These are phyloP conservation scores for Poecile montanus DNA, from an alignment of 2,797 vertebrate genomes.

Conservation along the genomic window DNA sequence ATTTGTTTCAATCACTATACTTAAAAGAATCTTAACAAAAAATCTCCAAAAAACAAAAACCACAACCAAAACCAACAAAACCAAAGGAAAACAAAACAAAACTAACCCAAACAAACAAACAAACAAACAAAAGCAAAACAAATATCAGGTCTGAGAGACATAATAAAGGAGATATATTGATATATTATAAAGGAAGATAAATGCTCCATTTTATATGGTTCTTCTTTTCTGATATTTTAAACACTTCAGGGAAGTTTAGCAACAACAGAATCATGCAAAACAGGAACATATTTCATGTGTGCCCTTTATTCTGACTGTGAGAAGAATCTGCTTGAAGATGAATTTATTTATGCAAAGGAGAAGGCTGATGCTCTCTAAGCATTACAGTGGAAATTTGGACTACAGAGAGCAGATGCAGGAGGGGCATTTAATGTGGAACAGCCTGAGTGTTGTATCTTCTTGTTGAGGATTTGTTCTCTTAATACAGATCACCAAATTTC, in stretches of 20 bases:
- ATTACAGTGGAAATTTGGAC: background rate
- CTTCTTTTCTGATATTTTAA: background rate
- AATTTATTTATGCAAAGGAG: background rate
- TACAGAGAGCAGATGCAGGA: background rate
- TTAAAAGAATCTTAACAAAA: background rate
- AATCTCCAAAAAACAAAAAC: accelerated
- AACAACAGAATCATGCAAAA: background rate
- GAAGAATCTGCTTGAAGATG: background rate
- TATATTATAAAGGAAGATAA: background rate
- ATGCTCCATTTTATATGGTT: background rate
- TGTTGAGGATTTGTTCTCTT: background rate
- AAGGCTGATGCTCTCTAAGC: background rate
- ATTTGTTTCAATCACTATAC: background rate
- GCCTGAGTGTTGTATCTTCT: background rate
- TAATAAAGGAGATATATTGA: background rate
- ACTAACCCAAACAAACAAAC: accelerated
- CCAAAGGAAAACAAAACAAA: background rate
- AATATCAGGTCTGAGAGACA: background rate
- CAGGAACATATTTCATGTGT: background rate
- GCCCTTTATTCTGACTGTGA: background rate
- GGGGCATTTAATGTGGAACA: background rate
- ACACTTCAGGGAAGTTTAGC: background rate
- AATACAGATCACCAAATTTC: background rate
- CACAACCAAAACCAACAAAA: background rate
- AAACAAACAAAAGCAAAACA: background rate